Base-by-base conservation (phyloP, 2,797 vertebrate species). In the Trematocara caparti region DNA sequence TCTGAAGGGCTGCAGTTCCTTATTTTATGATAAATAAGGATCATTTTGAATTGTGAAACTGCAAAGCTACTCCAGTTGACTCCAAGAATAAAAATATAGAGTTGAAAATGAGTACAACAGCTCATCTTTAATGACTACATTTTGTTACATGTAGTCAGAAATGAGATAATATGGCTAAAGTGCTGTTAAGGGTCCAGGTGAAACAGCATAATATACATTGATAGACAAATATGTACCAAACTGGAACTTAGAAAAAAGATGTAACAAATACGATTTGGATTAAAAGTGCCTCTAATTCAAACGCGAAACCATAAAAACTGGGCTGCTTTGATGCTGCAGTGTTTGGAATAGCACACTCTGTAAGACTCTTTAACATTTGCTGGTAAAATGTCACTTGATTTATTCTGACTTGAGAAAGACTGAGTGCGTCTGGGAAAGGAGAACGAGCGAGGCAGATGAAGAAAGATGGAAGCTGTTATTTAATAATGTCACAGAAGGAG, bases 401-500 rank as follows among this genome's bases (percentile, higher is more conserved):
- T 49, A 53, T 77, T 81, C 73, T 81, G 78, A 84, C 50, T 64
- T 21, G 55, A 66, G 21, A 24, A 49, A 38, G 36, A 62, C 30
- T 40, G 43, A 77, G 27, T 2, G 27, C 73, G 48, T 24, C 30
- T 2, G 36, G 19, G 15, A 34, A 38, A 15, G 32, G 27, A 27
- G 34, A 43, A 27, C 9, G 4, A 19, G 50, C 4, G 62, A 32
- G 55, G 30, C 8, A 17, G 73, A 77, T 3, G 11, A 6, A 7
- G 48, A 32, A 15, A 75, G 49, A 80, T 7, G 43, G 40, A 75
- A 38, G 76, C 19, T 15, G 17, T 73, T 82, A 76, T 84, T 81
- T 76, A 79, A 73, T 85, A 76, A 83, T 71, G 76, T 75, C 34
- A 24, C 27, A 27, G 49, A 47, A 59, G 69, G 36, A 83, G 71